Base-by-base conservation (phyloP, 2,888 invertebrate genomes). In the Spilosoma lubricipeda region DNA sequence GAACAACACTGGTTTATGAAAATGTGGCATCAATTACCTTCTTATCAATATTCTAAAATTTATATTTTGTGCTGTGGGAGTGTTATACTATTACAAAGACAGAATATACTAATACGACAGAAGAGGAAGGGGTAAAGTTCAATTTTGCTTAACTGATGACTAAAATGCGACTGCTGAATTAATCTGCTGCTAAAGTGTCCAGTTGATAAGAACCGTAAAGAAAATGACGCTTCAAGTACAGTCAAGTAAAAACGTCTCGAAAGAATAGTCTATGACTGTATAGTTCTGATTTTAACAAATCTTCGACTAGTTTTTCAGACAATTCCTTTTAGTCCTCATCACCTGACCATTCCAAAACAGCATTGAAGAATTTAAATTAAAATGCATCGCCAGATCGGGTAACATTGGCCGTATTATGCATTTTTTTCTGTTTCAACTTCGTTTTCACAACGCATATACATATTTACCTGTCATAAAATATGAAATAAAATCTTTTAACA, bases 1-100 rank as follows among this genome's bases (percentile, higher is more conserved):
- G 81, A 82, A 82, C 85, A 84, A 81, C 83, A 76, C 64, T 67
- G 75, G 45, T 64, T 36, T n/a, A 48, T 65, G n/a, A 52, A 48
- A 66, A 67, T 65, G 65, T 71, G 52, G 66, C 71, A 66, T 56
- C 66, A 48, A 33, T 33, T n/a, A 4, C 27, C 33, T 56, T 39
- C n/a, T 39, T 71, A 66, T 13, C 27, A 30, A 39, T 52, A 23
- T 71, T 27, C 36, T 70, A 33, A 20, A 20, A 59, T 59, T 56
- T 11, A 27, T 70, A 30, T 70, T 70, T 56, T 52, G 56, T 56
- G 56, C 56, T 56, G 36, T 33, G 23, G 30, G 18, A 23, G 48
- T 67, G 20, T 30, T 13, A 1, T 27, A 45, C n/a, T 45, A 13
- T n/a, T 42, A 13, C 27, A 42, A 39, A 13, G n/a, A 67, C n/a